A percentile compares a stretch with the other conserved stretches of the same genome.
These are phyloP conservation scores for Cataglyphis albicans DNA, from an alignment of 2,888 invertebrate species.

Conservation along the genomic window DNA sequence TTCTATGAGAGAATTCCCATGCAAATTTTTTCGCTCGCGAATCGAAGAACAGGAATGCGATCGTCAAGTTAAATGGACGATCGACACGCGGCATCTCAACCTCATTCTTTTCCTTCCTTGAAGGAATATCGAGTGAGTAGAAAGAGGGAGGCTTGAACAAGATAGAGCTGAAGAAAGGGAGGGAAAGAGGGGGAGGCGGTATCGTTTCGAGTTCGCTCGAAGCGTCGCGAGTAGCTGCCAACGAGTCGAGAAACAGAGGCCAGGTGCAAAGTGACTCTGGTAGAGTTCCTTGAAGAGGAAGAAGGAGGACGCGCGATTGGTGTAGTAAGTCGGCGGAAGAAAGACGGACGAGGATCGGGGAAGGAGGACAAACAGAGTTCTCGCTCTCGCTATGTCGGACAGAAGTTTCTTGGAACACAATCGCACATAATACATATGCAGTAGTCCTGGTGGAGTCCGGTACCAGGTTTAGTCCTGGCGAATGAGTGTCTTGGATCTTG, in stretches of 20 bases:
- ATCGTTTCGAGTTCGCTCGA: slow-evolving; percentile 65
- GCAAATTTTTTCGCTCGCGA: slow-evolving; percentile 23
- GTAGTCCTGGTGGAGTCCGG: slow-evolving; percentile 76
- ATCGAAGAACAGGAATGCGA: slow-evolving; percentile 66
- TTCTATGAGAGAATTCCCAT: background rate
- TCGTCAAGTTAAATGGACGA: slow-evolving; percentile 64
- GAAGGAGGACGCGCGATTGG: slow-evolving; percentile 34
- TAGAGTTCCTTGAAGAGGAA: slow-evolving; percentile 75
- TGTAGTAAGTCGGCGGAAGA: slow-evolving; percentile 37
- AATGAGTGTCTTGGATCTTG: slow-evolving; percentile 78
- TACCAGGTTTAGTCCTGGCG: slow-evolving; percentile 72
- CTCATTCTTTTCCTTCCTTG: slow-evolving; percentile 46
- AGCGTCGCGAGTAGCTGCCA: slow-evolving; percentile 63
- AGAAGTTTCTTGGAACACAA: slow-evolving; percentile 85
- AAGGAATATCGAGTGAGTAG: slow-evolving; percentile 24
- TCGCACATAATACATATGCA: slow-evolving; percentile 86
- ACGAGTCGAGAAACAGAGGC: slow-evolving; percentile 71
- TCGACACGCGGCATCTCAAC: slow-evolving; percentile 26
- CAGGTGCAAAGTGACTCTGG: slow-evolving; percentile 83
- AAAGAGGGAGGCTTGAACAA: slow-evolving; percentile 41
- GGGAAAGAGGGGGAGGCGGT: slow-evolving; percentile 58
- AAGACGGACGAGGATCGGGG: slow-evolving; percentile 58
- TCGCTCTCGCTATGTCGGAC: slow-evolving; percentile 78
- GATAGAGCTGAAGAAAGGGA: background rate
- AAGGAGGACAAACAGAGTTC: slow-evolving; percentile 75